Conservation (phyloP, 2,888 invertebrate species). For the Campoplex nolae region DNA sequence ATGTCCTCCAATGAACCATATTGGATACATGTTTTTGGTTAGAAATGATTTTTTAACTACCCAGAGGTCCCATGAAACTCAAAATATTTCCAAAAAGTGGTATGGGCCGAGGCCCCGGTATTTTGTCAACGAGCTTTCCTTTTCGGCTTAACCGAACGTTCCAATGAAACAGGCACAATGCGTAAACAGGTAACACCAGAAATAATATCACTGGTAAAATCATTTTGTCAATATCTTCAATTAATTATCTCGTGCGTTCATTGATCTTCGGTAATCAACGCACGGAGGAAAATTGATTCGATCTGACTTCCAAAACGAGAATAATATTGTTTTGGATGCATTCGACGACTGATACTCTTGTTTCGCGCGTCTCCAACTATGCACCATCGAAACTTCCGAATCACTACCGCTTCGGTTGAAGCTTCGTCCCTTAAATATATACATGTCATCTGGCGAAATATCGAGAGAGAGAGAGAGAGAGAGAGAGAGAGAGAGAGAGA, state of each 20-base stretch:
- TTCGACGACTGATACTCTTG: neutral
- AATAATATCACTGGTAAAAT: slow-evolving; percentile 43
- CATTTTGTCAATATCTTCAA: slow-evolving; percentile 34
- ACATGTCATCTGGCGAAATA: slow-evolving; percentile 11
- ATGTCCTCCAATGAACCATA: neutral
- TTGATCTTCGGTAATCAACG: neutral
- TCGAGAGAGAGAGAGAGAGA: neutral
- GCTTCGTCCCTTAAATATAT: slow-evolving; percentile 40
- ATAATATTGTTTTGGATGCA: neutral
- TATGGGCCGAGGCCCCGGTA: slow-evolving; percentile 79
- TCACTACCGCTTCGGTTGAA: slow-evolving; percentile 37
- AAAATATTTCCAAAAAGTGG: slow-evolving; percentile 79
- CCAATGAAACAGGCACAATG: slow-evolving; percentile 67
- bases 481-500: neutral
- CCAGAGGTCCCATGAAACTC: slow-evolving; percentile 73
- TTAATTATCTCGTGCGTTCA: neutral
- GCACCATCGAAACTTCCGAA: slow-evolving; percentile 39
- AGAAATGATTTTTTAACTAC: slow-evolving; percentile 64
- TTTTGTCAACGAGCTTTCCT: slow-evolving; percentile 76
- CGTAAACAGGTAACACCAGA: slow-evolving; percentile 42
- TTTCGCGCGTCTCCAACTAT: slow-evolving; percentile 34
- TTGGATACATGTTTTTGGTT: neutral
- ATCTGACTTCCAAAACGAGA: neutral
- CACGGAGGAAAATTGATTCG: neutral
- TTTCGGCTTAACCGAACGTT: slow-evolving; percentile 73